phyloP scores from a whole-genome alignment of 2,797 vertebrate species.

The Hirundo rustica region DNA sequence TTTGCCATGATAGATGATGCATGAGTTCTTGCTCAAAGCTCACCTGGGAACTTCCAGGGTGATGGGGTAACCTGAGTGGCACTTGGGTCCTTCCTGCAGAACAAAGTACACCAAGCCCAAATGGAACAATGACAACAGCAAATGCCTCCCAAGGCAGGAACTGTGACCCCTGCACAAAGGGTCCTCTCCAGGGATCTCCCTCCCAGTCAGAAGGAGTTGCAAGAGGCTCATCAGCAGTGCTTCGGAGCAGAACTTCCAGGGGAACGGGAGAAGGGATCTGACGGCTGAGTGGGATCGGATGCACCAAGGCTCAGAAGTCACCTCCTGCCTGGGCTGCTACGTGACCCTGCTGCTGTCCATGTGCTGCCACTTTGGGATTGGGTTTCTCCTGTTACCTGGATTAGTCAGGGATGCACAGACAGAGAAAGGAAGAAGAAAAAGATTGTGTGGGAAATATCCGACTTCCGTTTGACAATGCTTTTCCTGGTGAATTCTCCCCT shows the following conservation, averaged over 20 bases:
- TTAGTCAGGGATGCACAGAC: not conserved
- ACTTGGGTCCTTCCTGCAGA: not conserved
- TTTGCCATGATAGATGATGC: too few relatives aligned
- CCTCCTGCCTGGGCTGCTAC: accelerated
- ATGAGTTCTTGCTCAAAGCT: not conserved
- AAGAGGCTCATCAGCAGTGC: accelerated
- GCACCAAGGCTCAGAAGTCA: not conserved
- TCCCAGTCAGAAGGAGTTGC: not conserved
- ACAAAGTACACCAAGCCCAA: not conserved
- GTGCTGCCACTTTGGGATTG: not conserved
- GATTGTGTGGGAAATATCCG: accelerated
- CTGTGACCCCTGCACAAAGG: not conserved
- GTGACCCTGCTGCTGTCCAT: not conserved
- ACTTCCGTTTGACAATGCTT: accelerated
- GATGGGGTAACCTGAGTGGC: accelerated
- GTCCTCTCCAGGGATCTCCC: not conserved
- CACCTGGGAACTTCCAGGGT: not conserved
- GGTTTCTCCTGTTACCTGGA: not conserved
- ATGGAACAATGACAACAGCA: not conserved
- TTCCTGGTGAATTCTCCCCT: not conserved
- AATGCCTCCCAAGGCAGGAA: not conserved
- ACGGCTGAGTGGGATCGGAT: not conserved
- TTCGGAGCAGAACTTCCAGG: accelerated
- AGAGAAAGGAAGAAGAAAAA: not conserved
- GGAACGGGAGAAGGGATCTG: not conserved